Evolutionary conservation across 2,797 vertebrate species (phyloP).

Genomic region (Pseudomugil tenellus): DNA sequence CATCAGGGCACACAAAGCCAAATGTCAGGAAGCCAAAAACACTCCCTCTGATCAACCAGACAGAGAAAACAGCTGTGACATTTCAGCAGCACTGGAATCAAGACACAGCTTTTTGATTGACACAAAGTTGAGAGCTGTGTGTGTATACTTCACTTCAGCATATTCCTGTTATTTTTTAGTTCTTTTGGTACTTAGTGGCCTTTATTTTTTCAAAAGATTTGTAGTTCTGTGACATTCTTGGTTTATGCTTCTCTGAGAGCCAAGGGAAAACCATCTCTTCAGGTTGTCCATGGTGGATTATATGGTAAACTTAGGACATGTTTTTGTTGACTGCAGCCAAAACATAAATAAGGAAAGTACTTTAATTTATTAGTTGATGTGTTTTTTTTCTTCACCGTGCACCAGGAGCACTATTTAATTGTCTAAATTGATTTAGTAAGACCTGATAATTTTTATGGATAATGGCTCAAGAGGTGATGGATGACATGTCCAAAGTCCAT

Average conservation of each 20-base stretch:
- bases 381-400: no score
- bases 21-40: constrained; percentile 51
- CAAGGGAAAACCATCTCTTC: no score
- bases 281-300: no score
- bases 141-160: constrained; percentile 10
- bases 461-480: no score
- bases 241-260: neutral
- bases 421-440: no score
- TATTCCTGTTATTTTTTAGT: neutral
- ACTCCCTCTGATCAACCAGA: constrained; percentile 49
- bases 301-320: no score
- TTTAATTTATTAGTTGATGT: no score
- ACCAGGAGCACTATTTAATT: no score
- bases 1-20: constrained; percentile 26
- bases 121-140: constrained; percentile 14
- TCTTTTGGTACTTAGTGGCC: neutral
- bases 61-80: constrained; percentile 50
- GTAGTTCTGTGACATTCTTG: neutral
- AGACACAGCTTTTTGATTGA: constrained; percentile 25
- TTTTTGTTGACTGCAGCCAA: no score
- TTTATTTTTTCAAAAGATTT: neutral
- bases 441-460: no score
- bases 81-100: neutral
- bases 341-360: no score
- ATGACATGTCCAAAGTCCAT: no score